Base-by-base conservation (phyloP, 1,140 invertebrate species). In the Musca domestica region DNA sequence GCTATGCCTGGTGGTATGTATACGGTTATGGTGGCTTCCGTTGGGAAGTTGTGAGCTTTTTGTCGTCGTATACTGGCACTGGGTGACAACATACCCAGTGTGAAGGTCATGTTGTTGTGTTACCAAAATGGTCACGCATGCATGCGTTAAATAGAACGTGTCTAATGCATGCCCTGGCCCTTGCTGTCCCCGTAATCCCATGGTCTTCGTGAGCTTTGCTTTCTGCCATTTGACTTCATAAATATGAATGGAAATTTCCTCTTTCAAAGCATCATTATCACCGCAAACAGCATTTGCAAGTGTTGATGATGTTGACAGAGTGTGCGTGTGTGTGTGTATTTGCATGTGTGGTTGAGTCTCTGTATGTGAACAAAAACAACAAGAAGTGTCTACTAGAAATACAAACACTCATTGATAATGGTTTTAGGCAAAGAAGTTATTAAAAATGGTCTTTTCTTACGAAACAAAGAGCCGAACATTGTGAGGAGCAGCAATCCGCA, bases 101-200 rank as follows among this genome's bases (percentile, higher is more conserved):
- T 61, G 56, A 61, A 61, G 56, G 27, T 61, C 27, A 61, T 58
- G 23, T 58, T 27, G 34, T 41, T 61, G 34, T 61, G n/a, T 61
- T 61, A 61, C 17, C 27, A 30, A 61, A 61, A 34, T 61, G 56
- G 56, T 61, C 56, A 61, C 56, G 56, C 56, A 61, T 61, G 27
- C 56, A 61, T 61, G 34, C 56, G 56, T 61, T 61, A 61, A 61
- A 19, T 61, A 61, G 56, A 61, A 61, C 56, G 56, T 61, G 56
- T 19, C 34, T 41, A 34, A 61, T 61, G 56, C 27, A 61, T 17
- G 12, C 34, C 34, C 34, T 41, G 34, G 5, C 34, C 34, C 34
- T 41, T 41, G 12, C 34, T 9, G 34, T 41, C 34, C 10, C 34
- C 27, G 27, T 41, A 41, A 41, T 41, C 34, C 34, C 34, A n/a